Base-by-base conservation (phyloP, 2,797 vertebrate species). In the Pipistrellus pipistrellus region DNA sequence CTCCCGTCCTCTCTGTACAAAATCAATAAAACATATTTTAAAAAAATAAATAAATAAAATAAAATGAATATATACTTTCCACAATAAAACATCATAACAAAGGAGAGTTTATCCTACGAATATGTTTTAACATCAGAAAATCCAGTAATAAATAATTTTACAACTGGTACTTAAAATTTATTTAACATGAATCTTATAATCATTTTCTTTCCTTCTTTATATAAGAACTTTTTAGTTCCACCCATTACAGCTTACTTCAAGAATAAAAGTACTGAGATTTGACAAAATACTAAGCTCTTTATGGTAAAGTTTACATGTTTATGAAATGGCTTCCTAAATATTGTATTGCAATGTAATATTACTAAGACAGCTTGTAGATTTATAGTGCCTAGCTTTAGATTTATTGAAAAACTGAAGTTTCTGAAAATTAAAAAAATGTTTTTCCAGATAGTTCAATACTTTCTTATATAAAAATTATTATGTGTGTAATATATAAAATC, bases 331-430 rank as follows among this genome's bases (percentile, higher is more conserved):
- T 78, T 89, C 55, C 23, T 66, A 27, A 84, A 76, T 35, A 69
- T 46, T 44, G 84, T 21, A 30, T 11, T 69, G 35, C 21, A 69
- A 51, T 85, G 8, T n/a, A 71, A 81, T 12, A 46, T 80, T 59
- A 94, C 41, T 38, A 73, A 25, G 41, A 38, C 4, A 83, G 48
- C 9, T 84, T 91, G 18, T 32, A 66, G 41, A 66, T 14, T n/a
- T 64, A 32, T 7, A 66, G 8, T 85, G 15, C 12, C 46, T 90
- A 81, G 13, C 14, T 62, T 90, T 38, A 87, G 35, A 51, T 90
- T 90, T 77, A 69, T 1, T 68, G 73, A 68, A 89, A 96, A 91
- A 85, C 7, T 69, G 9, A 81, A 85, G 59, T 75, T 78, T 89
- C 32, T 83, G 48, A 68, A 92, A 92, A 85, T 25, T 64, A 81